Conservation (phyloP, 1,140 invertebrate species). For the Zaprionus davidi region DNA sequence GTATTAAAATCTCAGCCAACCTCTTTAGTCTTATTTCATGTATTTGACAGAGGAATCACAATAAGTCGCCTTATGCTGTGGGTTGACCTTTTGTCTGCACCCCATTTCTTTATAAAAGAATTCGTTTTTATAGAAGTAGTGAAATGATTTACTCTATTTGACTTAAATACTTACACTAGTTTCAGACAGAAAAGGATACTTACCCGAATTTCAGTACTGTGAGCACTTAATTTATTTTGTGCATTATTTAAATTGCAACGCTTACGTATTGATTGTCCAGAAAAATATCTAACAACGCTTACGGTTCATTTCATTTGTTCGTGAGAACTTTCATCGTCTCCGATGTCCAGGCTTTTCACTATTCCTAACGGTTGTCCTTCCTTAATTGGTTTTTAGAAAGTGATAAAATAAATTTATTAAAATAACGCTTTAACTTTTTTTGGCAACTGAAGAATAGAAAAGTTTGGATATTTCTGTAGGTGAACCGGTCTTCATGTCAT, state of each 20-base stretch:
- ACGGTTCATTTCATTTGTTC: constrained; percentile 40
- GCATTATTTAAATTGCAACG: constrained; percentile 72
- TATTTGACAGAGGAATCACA: constrained; percentile 42
- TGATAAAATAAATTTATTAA: background rate
- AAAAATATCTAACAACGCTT: constrained; percentile 39
- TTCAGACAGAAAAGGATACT: constrained; percentile 5
- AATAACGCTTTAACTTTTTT: background rate
- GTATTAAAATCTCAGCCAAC: background rate
- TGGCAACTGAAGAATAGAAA: background rate
- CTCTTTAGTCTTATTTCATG: background rate
- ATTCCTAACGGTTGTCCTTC: background rate
- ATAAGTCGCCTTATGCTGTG: constrained; percentile 51
- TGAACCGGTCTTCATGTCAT: no score
- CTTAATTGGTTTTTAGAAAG: constrained; percentile 51
- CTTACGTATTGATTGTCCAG: constrained; percentile 42
- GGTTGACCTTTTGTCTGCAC: constrained; percentile 56
- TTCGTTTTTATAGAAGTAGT: constrained; percentile 59
- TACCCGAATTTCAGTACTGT: background rate
- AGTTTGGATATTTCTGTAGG: no score
- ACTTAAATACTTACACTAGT: constrained; percentile 53
- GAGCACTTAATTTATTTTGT: constrained; percentile 65
- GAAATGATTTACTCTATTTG: constrained; percentile 66
- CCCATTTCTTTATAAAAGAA: constrained; percentile 67
- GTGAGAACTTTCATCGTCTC: background rate
- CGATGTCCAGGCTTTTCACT: background rate